Evolutionary conservation across 2,113 vertebrate species (phyloP).

Genomic region (Cavia aperea): DNA sequence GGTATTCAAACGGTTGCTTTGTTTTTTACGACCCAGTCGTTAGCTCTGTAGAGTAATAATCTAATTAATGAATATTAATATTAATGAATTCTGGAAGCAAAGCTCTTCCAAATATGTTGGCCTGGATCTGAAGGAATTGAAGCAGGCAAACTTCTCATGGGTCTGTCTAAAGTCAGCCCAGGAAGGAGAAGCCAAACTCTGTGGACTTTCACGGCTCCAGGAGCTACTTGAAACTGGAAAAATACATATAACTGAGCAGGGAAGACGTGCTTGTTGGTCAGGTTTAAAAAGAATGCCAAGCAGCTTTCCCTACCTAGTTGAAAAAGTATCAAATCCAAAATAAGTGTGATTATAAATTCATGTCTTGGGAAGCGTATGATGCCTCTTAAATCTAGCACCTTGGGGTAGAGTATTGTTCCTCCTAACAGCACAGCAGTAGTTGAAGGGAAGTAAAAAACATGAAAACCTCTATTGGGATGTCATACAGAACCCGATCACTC

Average conservation of each 20-base stretch:
- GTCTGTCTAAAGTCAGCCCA: not conserved
- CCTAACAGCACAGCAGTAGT: not conserved
- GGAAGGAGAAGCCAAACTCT: not conserved
- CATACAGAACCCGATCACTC: not conserved
- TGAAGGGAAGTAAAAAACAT: not conserved
- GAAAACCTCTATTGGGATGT: not conserved
- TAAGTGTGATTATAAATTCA: not conserved
- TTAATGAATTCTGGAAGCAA: conserved; percentile 20
- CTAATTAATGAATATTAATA: conserved; percentile 1
- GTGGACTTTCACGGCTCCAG: not conserved
- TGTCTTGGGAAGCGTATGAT: not conserved
- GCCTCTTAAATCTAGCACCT: not conserved
- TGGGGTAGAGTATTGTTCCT: accelerated
- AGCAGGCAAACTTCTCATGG: not conserved
- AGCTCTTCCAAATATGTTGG: not conserved
- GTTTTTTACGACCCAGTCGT: not conserved
- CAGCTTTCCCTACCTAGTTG: not conserved
- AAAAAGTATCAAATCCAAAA: not conserved
- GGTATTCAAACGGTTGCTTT: not conserved
- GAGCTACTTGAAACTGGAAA: not conserved
- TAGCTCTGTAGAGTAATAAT: not conserved
- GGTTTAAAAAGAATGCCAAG: not conserved
- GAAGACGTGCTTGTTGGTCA: not conserved
- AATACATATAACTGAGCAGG: not conserved
- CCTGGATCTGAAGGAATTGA: not conserved